phyloP scores from a whole-genome alignment of 2,113 vertebrate genomes.

The Rattus rattus region DNA sequence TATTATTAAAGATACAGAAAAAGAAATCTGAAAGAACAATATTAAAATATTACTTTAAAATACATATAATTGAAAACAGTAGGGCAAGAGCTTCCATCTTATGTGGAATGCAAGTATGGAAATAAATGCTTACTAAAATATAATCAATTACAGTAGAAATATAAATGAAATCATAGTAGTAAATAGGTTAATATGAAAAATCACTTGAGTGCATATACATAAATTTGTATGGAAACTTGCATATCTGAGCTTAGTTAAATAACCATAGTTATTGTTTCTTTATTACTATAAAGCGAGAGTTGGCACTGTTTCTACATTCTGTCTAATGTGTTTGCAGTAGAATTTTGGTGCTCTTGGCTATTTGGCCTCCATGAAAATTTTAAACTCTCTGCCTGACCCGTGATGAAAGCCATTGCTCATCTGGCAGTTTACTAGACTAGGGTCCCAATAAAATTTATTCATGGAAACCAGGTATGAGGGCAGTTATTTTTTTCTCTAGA shows the following conservation, averaged over 20 bases:
- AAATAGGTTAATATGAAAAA: background rate
- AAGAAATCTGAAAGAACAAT: background rate
- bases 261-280: background rate
- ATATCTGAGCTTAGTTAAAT: background rate
- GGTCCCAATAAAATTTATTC: background rate
- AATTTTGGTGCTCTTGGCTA: background rate
- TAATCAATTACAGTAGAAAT: background rate
- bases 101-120: background rate
- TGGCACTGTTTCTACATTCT: background rate
- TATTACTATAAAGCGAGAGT: background rate
- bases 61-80: background rate
- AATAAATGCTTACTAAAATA: background rate
- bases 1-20: background rate
- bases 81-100: background rate
- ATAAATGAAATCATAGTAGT: background rate
- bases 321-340: background rate
- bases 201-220: background rate
- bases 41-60: background rate
- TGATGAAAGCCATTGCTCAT: no score
- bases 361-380: background rate
- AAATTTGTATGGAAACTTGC: background rate
- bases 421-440: background rate
- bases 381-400: no score
- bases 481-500: background rate
- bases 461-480: fast-evolving